phyloP scores from a whole-genome alignment of 2,113 vertebrate genomes.

The Myrmecobius fasciatus region DNA sequence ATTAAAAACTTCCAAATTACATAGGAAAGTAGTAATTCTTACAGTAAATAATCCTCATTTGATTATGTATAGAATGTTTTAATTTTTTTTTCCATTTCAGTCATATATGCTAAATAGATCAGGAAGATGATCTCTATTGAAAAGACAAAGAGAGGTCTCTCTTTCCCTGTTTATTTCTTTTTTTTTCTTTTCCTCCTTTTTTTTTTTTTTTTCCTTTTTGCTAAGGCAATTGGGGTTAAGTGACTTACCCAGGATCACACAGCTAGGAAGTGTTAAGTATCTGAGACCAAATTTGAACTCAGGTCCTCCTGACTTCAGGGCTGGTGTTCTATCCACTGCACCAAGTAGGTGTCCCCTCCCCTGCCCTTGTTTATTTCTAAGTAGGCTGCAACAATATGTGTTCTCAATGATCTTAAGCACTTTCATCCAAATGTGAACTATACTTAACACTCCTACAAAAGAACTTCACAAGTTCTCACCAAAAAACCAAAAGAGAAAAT shows the following conservation, averaged over 20 bases:
- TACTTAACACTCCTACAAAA: slow-evolving; percentile 16
- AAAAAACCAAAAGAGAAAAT: neutral
- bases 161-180: no score
- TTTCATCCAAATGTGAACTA: slow-evolving; percentile 37
- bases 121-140: neutral
- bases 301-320: no score
- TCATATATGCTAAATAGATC: neutral
- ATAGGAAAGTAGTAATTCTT: neutral
- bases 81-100: neutral
- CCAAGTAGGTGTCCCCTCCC: no score
- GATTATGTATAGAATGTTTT: neutral
- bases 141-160: neutral
- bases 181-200: no score
- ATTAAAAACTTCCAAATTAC: neutral
- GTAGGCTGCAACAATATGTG: neutral
- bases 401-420: slow-evolving; percentile 5
- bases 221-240: no score
- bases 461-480: neutral
- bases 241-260: no score
- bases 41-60: neutral
- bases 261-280: no score
- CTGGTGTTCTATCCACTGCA: no score
- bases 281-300: no score
- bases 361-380: neutral
- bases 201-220: no score